A percentile compares a stretch with the other conserved stretches of the same genome.
Evolutionary conservation across 2,113 vertebrate genomes (phyloP).

Genomic region (Pavo muticus): DNA sequence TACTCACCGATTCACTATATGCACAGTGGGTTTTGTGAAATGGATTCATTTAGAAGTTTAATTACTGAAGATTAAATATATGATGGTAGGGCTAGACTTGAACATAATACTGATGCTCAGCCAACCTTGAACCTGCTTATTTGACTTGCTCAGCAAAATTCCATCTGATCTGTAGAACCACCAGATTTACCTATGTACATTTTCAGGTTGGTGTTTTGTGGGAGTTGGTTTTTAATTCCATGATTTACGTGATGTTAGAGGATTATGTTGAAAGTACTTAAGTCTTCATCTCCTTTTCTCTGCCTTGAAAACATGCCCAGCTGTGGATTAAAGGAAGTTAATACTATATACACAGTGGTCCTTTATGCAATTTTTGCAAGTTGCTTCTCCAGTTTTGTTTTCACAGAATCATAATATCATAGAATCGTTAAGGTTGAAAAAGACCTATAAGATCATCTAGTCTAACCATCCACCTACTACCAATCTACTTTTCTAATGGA

Average conservation of each 20-base stretch:
- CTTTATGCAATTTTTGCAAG: neutral
- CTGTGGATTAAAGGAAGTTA: neutral
- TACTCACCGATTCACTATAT: conserved; percentile 37
- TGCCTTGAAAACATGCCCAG: conserved; percentile 15
- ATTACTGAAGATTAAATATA: conserved; percentile 69
- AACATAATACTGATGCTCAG: conserved; percentile 58
- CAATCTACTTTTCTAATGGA: neutral
- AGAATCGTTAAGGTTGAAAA: too few relatives aligned
- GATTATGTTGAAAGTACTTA: conserved; percentile 22
- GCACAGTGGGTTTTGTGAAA: conserved; percentile 52
- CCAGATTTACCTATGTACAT: neutral
- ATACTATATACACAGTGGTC: neutral
- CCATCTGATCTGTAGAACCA: neutral
- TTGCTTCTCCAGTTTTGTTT: neutral
- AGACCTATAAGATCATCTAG: too few relatives aligned
- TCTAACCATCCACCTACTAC: too few relatives aligned
- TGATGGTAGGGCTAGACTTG: conserved; percentile 41
- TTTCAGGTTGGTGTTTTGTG: neutral
- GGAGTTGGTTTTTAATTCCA: neutral
- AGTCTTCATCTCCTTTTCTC: neutral
- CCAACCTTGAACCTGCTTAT: conserved; percentile 30
- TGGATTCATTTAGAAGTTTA: conserved; percentile 59
- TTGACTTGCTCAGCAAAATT: conserved; percentile 52
- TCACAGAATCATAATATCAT: too few relatives aligned
- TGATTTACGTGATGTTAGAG: conserved; percentile 1